These are phyloP conservation scores for Phenacoccus solenopsis DNA, from an alignment of 1,140 invertebrate species.

Conservation along the genomic window DNA sequence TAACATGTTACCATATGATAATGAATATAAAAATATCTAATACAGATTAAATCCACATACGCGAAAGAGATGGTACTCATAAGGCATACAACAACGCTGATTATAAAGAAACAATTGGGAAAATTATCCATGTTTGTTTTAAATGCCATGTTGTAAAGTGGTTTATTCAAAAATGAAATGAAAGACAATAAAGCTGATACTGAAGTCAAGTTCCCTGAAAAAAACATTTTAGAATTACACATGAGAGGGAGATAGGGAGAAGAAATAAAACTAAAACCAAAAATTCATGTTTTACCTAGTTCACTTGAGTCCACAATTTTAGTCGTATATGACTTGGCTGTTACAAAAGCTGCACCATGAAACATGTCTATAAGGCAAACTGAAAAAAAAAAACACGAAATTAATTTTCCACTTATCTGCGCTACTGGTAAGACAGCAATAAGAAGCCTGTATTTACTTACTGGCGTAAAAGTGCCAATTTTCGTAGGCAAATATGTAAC, in stretches of 20 bases:
- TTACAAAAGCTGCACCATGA: slow-evolving; percentile 19
- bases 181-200: background rate
- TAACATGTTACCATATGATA: no score
- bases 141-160: background rate
- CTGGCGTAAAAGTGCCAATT: background rate
- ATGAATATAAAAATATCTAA: no score
- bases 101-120: background rate
- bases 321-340: slow-evolving; percentile 22
- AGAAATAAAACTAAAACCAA: no score
- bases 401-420: no score
- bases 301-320: slow-evolving; percentile 23
- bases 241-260: slow-evolving; percentile 8
- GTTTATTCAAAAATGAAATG: background rate
- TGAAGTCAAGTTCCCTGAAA: background rate
- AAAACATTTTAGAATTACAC: no score
- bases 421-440: no score
- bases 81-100: background rate
- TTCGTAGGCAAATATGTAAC: background rate
- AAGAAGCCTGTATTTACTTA: no score
- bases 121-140: background rate
- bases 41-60: background rate
- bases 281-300: slow-evolving; percentile 20
- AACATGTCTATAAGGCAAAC: background rate
- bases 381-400: background rate
- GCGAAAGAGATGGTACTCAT: background rate